Percentiles rank a stretch among this genome's conserved stretches.
phyloP scores from a whole-genome alignment of 64 coral and sea anemone species.

The Stichodactyla helianthus region DNA sequence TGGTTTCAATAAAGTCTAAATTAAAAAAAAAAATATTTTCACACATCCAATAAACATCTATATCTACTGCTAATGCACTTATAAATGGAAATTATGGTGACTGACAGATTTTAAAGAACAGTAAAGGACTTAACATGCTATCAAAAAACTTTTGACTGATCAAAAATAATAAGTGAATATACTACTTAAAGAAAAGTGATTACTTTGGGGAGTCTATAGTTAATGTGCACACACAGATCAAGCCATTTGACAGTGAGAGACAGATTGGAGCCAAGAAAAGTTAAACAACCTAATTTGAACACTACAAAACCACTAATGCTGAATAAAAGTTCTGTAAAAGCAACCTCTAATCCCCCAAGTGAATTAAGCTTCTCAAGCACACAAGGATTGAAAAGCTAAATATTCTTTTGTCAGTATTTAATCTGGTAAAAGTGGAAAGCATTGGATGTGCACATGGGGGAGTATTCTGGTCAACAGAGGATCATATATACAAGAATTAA shows the following conservation, averaged over 20 bases:
- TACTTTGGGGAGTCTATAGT: constrained; percentile 21
- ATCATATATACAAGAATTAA: not conserved
- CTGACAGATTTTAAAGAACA: not conserved
- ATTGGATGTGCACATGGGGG: not conserved
- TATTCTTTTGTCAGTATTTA: constrained; percentile 15
- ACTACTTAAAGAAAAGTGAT: constrained; percentile 9
- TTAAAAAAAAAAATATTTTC: not conserved
- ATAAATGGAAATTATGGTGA: not conserved
- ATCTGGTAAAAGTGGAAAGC: constrained; percentile 6
- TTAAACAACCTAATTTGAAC: constrained; percentile 28
- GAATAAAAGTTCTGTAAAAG: constrained; percentile 17
- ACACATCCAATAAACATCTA: not conserved
- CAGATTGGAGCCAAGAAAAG: constrained; percentile 6
- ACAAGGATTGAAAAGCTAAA: not conserved
- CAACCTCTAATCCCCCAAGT: constrained; percentile 10
- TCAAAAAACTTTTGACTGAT: constrained; percentile 1
- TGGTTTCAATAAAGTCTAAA: not conserved
- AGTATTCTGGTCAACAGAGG: not conserved
- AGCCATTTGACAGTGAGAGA: constrained; percentile 18
- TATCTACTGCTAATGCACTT: not conserved
- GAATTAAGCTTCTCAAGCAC: constrained; percentile 19
- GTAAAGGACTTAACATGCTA: not conserved
- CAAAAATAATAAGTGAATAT: constrained; percentile 9
- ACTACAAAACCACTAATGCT: constrained; percentile 14
- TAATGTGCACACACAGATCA: constrained; percentile 4